Evolutionary conservation across 2,797 vertebrate species (phyloP), one percentile per base, ranked within the genome.

Genomic region (Macrochelys suwanniensis): DNA sequence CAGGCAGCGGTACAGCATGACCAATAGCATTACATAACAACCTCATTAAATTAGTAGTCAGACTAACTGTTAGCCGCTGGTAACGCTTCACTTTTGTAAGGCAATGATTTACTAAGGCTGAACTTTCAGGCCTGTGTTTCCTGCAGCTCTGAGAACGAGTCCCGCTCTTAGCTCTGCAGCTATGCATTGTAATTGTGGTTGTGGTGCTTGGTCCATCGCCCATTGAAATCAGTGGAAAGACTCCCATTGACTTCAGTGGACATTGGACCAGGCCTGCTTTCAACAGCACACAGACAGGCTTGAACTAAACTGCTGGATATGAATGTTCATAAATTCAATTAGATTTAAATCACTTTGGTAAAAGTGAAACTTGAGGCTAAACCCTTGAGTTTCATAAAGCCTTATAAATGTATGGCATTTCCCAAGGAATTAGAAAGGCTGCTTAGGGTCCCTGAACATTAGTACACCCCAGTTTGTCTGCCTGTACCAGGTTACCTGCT

Each of bases 391-490:
- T 88, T 50, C 0, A 0, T 0, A 0, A 87, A 80, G 82, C 71
- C 86, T 61, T 87, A 49, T 85, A 83, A 91, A 56, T 74, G 56
- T 81, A 61, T 89, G 1, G 0, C 82, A 10, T 91, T 91, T 89
- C 61, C 84, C 25, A 92, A 87, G 78, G 78, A 65, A 92, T 95
- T 89, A 71, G 77, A 59, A n/a, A 91, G 92, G 86, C 25, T 51
- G 88, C 82, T 61, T 17, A 65, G 15, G 4, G 28, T 65, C 61
- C 61, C 61, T 9, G 7, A 7, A 16, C 7, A 5, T 65, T 65
- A 65, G 61, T 65, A 80, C 92, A 10, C 71, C 61, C 42, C 83
- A 13, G 87, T 87, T 71, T 87, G 61, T 31, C 37, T n/a, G 80
- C 92, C 86, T 89, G 77, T 54, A 56, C 25, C 1, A 0, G 57